Base-by-base conservation (phyloP, 2,797 vertebrate species). In the Anguilla pacifica region DNA sequence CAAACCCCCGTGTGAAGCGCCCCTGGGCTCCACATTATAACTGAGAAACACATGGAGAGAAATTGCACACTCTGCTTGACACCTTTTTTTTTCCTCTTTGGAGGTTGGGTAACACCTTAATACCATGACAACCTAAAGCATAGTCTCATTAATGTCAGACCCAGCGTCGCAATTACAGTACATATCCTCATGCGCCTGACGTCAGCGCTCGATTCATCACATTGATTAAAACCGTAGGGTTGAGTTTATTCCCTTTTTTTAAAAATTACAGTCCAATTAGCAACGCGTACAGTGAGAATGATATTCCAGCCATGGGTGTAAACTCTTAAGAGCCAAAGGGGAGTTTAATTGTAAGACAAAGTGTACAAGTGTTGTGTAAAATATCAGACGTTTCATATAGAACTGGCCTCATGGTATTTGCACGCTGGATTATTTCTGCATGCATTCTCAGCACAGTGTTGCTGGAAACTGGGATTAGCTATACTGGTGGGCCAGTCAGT, bases 1-100 rank as follows among this genome's bases (percentile, higher is more conserved):
- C 92, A 93, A 93, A 93, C 89, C 87, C 49, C 89, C 89, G 90
- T 91, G 93, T 93, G 91, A 91, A 94, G 92, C 91, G 90, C 86
- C 39, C 92, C 74, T 39, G 86, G 92, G 93, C 91, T 87, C 61
- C 70, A 83, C 88, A 90, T 85, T 90, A 91, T 90, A 83, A 11
- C 10, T 5, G 2, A 57, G 31, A 87, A 22, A 13, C 55, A 59
- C 31, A 11, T 0, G n/a, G 22, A 10, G 7, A 77, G n/a, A 28
- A 46, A 19, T 6, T 67, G 77, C n/a, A 35, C 25, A 53, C 9
- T 10, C 13, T 22, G 59, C 19, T 11, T 5, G 22, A 55, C 39
- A 53, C 28, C 22, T n/a, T n/a, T 64, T 64, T 61, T 61, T 25
- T 28, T 31, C 28, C 61, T 19, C 57, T 31, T 53, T 17, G n/a